These are phyloP conservation scores for Muraenolepis orangiensis DNA, from an alignment of 2,797 vertebrate species.

Conservation along the genomic window DNA sequence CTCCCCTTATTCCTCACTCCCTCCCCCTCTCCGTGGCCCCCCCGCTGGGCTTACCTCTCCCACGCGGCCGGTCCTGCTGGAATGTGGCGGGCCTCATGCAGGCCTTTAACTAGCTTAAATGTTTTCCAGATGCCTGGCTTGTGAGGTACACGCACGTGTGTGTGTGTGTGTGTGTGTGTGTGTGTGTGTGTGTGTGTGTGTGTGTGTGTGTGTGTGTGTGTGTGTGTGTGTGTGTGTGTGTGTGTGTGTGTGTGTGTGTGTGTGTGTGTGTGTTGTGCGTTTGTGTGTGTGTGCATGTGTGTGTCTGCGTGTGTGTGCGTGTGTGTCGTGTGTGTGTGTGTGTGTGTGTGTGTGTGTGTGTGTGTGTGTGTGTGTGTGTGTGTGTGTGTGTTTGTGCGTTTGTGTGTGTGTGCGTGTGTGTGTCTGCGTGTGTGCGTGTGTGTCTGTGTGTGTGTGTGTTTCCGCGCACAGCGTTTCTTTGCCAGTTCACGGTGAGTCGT, in stretches of 20 bases:
- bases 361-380: constrained; percentile 11
- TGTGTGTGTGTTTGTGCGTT: not conserved
- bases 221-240: constrained; percentile 10
- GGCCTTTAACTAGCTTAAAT: constrained; percentile 45
- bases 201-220: constrained; percentile 2
- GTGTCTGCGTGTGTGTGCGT: constrained; percentile 9
- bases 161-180: constrained; percentile 15
- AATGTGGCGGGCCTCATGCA: constrained; percentile 48
- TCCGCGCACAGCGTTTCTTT: constrained; percentile 27
- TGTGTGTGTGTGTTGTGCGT: constrained; percentile 21
- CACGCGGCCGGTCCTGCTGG: constrained; percentile 56
- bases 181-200: constrained; percentile 12
- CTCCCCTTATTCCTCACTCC: constrained; percentile 43
- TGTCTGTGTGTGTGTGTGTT: constrained; percentile 3
- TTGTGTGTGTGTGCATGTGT: too few relatives aligned
- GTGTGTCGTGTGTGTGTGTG: not conserved
- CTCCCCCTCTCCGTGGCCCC: constrained; percentile 46
- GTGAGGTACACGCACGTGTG: constrained; percentile 20
- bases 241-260: not conserved
- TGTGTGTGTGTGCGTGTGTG: constrained; percentile 16
- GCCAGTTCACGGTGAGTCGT: constrained; percentile 21
- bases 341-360: constrained; percentile 16
- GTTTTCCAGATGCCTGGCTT: constrained; percentile 65
- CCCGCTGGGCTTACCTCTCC: constrained; percentile 56
- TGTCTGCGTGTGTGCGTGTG: constrained; percentile 10